Conservation (phyloP, 2,113 vertebrate species). For the Pseudonaja textilis region DNA sequence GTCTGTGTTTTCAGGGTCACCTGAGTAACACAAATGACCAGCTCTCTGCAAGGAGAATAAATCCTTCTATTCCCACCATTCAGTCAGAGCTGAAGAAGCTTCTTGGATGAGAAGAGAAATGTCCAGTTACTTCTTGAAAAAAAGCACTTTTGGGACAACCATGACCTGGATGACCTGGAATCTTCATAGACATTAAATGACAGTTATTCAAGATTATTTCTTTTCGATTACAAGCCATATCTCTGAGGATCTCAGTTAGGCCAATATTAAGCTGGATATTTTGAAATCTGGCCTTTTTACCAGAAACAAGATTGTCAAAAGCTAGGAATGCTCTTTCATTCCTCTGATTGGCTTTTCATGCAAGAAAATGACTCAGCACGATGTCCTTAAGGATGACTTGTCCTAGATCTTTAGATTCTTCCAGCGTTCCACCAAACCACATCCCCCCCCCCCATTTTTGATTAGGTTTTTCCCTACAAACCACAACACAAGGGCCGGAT, state of each 20-base stretch:
- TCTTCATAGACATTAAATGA: background rate
- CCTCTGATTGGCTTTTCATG: constrained; percentile 37
- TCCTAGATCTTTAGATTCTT: constrained; percentile 26
- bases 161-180: no score
- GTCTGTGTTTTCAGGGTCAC: no score
- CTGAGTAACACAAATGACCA: no score
- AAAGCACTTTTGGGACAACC: no score
- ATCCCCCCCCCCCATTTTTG: background rate
- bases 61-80: no score
- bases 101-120: no score
- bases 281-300: background rate
- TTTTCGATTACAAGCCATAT: background rate
- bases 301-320: background rate
- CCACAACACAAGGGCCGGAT: background rate
- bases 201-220: background rate
- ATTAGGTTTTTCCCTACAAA: background rate
- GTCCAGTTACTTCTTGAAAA: no score
- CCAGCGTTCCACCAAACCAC: background rate
- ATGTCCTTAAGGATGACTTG: background rate
- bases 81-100: no score
- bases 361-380: constrained; percentile 43
- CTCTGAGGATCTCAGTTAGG: background rate
- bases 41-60: no score
- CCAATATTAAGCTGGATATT: background rate
- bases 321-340: constrained; percentile 3